These are phyloP conservation scores for Tetragonula clypearis DNA, from an alignment of 1,140 invertebrate genomes.

Conservation along the genomic window DNA sequence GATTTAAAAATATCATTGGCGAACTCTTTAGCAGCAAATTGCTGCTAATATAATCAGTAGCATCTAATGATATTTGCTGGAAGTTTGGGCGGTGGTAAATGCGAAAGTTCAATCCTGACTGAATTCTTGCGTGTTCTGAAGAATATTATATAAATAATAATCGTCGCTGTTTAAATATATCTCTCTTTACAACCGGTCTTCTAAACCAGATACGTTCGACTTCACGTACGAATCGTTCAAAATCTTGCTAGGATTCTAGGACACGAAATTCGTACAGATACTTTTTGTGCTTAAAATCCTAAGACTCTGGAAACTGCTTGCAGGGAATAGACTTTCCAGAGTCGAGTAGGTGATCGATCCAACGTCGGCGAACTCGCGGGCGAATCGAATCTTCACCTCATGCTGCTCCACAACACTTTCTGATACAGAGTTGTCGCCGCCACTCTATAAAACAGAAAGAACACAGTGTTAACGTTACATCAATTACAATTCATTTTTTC, in stretches of 20 bases:
- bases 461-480: not conserved
- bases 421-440: constrained; percentile 49
- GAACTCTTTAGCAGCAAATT: constrained; percentile 65
- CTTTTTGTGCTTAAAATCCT: constrained; percentile 71
- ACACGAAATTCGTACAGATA: constrained; percentile 63
- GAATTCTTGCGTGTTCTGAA: constrained; percentile 46
- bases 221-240: constrained; percentile 65
- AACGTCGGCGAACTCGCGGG: constrained; percentile 71
- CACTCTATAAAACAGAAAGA: constrained; percentile 55
- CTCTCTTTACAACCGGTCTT: constrained; percentile 66
- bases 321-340: constrained; percentile 69
- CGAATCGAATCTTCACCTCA: constrained; percentile 72
- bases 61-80: not conserved
- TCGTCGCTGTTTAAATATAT: constrained; percentile 62
- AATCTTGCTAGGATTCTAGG: constrained; percentile 31
- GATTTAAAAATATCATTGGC: constrained; percentile 70
- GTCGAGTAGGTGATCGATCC: constrained; percentile 28
- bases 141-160: constrained; percentile 2
- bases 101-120: constrained; percentile 72
- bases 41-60: constrained; percentile 12
- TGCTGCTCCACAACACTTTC: constrained; percentile 67
- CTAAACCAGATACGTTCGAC: constrained; percentile 66
- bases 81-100: constrained; percentile 64
- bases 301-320: constrained; percentile 74
- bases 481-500: not conserved